Evolutionary conservation across 1,140 invertebrate genomes (phyloP).

Genomic region (Sycophaga agraensis): DNA sequence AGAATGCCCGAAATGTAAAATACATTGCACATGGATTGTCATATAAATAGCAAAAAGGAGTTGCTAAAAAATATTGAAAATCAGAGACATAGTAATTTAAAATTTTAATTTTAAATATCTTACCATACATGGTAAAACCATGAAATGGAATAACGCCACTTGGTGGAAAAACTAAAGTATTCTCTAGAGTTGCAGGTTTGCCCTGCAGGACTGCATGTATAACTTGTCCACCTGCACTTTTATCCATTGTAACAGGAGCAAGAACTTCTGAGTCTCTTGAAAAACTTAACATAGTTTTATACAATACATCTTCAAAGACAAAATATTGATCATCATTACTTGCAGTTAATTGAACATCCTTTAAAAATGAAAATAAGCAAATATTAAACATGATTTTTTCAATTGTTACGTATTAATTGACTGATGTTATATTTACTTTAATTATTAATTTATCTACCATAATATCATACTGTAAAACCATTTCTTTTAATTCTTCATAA

Average conservation of each 20-base stretch:
- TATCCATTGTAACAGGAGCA: constrained; percentile 64
- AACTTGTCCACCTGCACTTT: constrained; percentile 53
- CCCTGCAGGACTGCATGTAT: constrained; percentile 69
- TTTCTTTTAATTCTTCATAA: constrained; percentile 79
- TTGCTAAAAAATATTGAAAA: constrained; percentile 72
- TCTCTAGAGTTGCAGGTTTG: constrained; percentile 67
- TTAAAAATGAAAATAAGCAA: constrained; percentile 29
- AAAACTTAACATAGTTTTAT: constrained; percentile 93
- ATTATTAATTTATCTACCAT: constrained; percentile 92
- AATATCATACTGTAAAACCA: constrained; percentile 86
- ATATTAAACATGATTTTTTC: not conserved
- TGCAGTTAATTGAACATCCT: constrained; percentile 92
- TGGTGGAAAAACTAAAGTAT: constrained; percentile 83
- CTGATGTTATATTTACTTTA: constrained; percentile 63
- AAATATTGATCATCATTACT: constrained; percentile 98
- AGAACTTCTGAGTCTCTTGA: constrained; percentile 84
- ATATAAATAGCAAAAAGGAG: constrained; percentile 92
- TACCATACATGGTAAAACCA: constrained; percentile 96
- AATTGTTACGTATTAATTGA: not conserved
- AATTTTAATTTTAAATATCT: constrained; percentile 29
- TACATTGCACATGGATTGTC: constrained; percentile 86
- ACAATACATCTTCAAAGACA: constrained; percentile 94
- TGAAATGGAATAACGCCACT: constrained; percentile 95
- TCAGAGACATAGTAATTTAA: constrained; percentile 11
- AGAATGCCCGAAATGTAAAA: constrained; percentile 88